Evolutionary conservation across 2,797 vertebrate genomes (phyloP), one percentile per base, ranked within the genome.

Genomic region (Austrolebias charrua): DNA sequence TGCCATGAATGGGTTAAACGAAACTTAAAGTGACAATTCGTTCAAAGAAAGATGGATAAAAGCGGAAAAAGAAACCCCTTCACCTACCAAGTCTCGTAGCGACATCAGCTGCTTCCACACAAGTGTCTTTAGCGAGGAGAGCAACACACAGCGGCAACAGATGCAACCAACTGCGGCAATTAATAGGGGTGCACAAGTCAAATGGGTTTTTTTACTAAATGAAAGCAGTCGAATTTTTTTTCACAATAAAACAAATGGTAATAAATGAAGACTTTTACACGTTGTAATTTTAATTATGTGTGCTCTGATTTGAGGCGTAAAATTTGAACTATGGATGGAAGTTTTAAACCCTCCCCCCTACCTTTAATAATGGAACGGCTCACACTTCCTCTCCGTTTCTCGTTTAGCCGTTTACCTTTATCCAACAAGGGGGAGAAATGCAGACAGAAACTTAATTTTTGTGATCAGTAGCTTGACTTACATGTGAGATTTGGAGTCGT

Each of bases 71-170:
- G 3, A 40, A 11, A 40, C 38, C 38, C 38, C 38, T 40, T 12
- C 9, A 85, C 89, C 87, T 63, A 90, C 86, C 83, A 9, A 19
- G n/a, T 0, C 1, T 16, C 9, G 18, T 14, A 4, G 46, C 57
- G 56, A 76, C 74, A 73, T 71, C 67, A 55, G 65, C 62, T 47
- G 77, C 79, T 86, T 68, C 71, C 49, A 18, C 2, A 59, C 66
- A 31, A 76, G 79, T 73, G 82, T 78, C 79, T 63, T 68, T 74
- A 91, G 87, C 90, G 91, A 91, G 88, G 58, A 66, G 81, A 88
- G 83, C 79, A 79, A 73, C 75, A 75, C 63, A 77, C 84, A 90
- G 78, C 83, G 89, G 92, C 89, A 90, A 91, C 86, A 89, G 92
- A 82, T 54, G 64, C 49, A 60, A 89, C 92, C 91, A 93, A 78